Evolutionary conservation across 2,797 vertebrate species (phyloP), one percentile per base, ranked within the genome.

Genomic region (Dermochelys coriacea): DNA sequence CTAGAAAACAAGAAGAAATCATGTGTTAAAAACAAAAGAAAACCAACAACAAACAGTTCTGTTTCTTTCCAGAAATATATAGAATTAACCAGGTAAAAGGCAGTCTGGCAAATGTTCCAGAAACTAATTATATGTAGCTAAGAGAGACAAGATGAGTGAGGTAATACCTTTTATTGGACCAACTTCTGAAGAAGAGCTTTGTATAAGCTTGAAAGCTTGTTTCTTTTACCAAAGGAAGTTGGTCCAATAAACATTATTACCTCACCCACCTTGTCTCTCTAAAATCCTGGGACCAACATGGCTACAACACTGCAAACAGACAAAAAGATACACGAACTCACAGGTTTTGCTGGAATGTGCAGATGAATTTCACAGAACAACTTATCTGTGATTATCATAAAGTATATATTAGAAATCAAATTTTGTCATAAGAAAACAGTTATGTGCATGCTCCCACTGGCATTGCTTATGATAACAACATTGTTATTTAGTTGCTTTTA

Each of bases 401-500:
- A 49, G 12, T 31, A 82, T 55, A 61, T 11, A 6, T 21, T 75
- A 80, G 19, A 41, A 2, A 85, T 55, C n/a, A 57, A 41, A 57
- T 31, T 31, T 3, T 27, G 82, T 64, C 37, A 50, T 80, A 71
- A 82, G 41, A 45, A 37, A 23, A 31, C 64, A 80, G 84, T 37
- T 4, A 80, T 9, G 41, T 55, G 1, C 8, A 5, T 19, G 50
- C 81, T 84, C 25, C 25, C 10, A 57, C 0, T 0, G 54, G 16
- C 5, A n/a, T 79, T 55, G 49, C 4, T 90, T 57, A 61, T 29
- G 41, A 12, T 19, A 82, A 25, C 55, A 37, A 79, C 3, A 75
- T 9, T 59, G 18, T 37, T 6, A 50, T 85, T 75, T 25, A 31
- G 34, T 25, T 86, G 4, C 5, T 71, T 31, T 16, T 31, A 21